phyloP scores from a whole-genome alignment of 2,888 invertebrate species.

The Caenorhabditis sp. region DNA sequence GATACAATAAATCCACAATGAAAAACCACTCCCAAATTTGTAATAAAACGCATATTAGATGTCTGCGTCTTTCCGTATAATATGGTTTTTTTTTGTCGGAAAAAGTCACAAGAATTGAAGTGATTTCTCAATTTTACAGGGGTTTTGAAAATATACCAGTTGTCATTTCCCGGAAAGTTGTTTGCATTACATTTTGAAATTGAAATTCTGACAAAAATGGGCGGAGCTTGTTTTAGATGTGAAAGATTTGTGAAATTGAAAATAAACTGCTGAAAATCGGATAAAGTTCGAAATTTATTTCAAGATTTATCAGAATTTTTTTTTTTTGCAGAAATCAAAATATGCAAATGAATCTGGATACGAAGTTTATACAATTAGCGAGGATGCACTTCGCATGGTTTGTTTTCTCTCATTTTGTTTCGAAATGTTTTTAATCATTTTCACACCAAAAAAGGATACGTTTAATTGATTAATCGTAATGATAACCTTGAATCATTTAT shows the following conservation, averaged over 20 bases:
- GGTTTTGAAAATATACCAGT: too few relatives aligned
- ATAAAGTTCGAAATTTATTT: too few relatives aligned
- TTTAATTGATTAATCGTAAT: background rate
- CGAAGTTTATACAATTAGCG: slow-evolving; percentile 38
- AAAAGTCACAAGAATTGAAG: background rate
- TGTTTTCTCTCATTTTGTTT: background rate
- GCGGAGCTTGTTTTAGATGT: too few relatives aligned
- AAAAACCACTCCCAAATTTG: background rate
- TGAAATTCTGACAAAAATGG: too few relatives aligned
- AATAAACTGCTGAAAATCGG: too few relatives aligned
- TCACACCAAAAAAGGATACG: background rate
- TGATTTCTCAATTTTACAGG: too few relatives aligned
- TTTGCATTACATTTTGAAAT: too few relatives aligned
- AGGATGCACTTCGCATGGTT: slow-evolving; percentile 31
- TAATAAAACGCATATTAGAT: background rate
- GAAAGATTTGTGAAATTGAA: too few relatives aligned
- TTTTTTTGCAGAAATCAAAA: slow-evolving; percentile 27
- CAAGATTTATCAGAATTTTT: background rate
- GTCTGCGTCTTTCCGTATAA: background rate
- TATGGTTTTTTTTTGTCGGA: background rate
- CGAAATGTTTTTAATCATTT: background rate
- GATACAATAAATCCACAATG: background rate
- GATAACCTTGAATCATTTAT: background rate
- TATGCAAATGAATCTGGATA: slow-evolving; percentile 34
- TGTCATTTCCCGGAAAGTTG: too few relatives aligned